Conservation (phyloP, 2,113 vertebrate species). For the Cricetomys ansorgei region DNA sequence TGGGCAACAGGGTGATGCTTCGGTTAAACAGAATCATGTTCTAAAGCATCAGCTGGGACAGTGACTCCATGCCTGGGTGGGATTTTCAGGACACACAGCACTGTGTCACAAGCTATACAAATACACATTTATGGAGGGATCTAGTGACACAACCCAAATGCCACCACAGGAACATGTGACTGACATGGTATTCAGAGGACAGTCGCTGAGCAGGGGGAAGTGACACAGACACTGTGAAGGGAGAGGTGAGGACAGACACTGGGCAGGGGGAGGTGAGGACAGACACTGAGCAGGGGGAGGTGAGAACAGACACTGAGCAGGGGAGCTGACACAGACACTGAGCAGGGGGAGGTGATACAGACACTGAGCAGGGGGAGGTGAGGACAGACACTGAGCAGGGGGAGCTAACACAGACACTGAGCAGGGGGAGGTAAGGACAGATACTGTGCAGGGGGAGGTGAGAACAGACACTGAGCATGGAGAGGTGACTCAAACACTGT, state of each 20-base stretch:
- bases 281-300: neutral
- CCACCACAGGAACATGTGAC: neutral
- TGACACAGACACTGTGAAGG: neutral
- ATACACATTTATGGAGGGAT: neutral
- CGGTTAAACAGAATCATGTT: fast-evolving
- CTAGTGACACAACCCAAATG: no score
- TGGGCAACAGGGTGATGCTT: neutral
- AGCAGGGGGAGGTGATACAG: neutral
- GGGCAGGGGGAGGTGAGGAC: neutral
- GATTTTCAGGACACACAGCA: neutral
- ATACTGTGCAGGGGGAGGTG: neutral
- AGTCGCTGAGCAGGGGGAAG: neutral
- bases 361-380: no score
- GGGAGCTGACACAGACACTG: neutral
- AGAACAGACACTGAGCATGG: no score
- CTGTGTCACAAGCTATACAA: no score
- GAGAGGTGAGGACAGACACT: neutral
- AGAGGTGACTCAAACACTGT: neutral
- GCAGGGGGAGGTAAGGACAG: neutral
- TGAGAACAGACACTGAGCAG: neutral
- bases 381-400: neutral
- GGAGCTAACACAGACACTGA: neutral
- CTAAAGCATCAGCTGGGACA: neutral
- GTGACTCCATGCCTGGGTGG: neutral
- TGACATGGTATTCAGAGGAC: neutral